Evolutionary conservation across 2,888 invertebrate genomes (phyloP), one percentile per base, ranked within the genome.

Genomic region (Orthosia gothica): DNA sequence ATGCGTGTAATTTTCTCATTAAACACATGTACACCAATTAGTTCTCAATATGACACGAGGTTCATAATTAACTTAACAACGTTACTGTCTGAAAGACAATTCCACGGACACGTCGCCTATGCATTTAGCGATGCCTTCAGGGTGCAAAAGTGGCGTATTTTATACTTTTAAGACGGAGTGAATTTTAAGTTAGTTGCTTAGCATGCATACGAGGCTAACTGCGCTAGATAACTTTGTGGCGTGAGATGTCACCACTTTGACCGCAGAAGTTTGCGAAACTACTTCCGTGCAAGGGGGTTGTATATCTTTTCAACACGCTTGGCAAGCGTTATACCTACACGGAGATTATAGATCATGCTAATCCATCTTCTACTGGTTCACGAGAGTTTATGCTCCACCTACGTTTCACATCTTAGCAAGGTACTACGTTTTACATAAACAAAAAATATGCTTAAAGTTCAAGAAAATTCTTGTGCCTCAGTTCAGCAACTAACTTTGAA

Each of bases 31-130:
- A 20, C 3, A 54, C 26, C 16, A 63, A 49, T 64, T 71, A 59
- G 32, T 32, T 54, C 40, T 61, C 45, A 26, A 5, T 13, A 45
- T 12, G 16, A 15, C 45, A 52, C 3, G 47, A 52, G 4, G 23
- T n/a, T 32, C 40, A n/a, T 57, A 65, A 52, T 62, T 50, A 50
- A 50, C 4, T 15, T 57, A 26, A 74, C 62, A 74, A 15, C 9
- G 18, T 74, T 26, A 62, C 5, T 52, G 52, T 52, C 23, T 45
- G 18, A 45, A 26, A 61, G 55, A 52, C 15, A 57, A 16, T 52
- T 55, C n/a, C 23, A 5, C 12, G 7, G 65, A 55, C 59, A 47
- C 18, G 23, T 20, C 26, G 13, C 15, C 18, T 73, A 23, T 55
- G 55, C 5, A 61, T n/a, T 66, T 57, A 65, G 5, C 20, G 16